Base-by-base conservation (phyloP, 53 echinoderm and acorn worm genomes). In the Echinarachnius parma region DNA sequence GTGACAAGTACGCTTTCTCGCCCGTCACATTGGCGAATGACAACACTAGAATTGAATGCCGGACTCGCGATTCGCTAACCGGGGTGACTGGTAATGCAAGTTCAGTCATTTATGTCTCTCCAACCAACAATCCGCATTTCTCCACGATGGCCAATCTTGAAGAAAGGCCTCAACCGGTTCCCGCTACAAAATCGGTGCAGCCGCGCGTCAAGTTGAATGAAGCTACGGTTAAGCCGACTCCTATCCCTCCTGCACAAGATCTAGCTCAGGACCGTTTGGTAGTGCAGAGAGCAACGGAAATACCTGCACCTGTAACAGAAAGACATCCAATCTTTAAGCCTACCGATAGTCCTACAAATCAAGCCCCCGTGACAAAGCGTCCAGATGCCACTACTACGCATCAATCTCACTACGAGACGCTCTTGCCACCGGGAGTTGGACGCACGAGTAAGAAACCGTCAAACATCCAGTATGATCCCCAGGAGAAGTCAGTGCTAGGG, bases 11-110 rank as follows among this genome's bases (percentile, higher is more conserved):
- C 36, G 54, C 56, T 16, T 36, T 72, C 11, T 56, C 74, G 0
- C 74, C 56, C 2, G 74, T 72, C n/a, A 56, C 44, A 0, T 16
- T 72, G 26, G 56, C 36, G 19, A 34, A 56, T 27, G 56, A 72
- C 44, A 56, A 39, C 27, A 72, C 74, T 16, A 42, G 5, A 10
- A 28, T 72, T 7, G 74, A 72, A 28, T 72, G 74, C 22, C 44
- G 74, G 30, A 72, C 57, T 1, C 55, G 57, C 15, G 74, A 56
- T 56, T 55, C 27, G 2, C 23, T 72, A 3, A 37, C 74, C 15
- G 57, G 37, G 13, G 56, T 72, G 74, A 56, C 57, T 3, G 74
- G 74, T 24, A 72, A 72, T 39, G 74, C 74, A 28, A 72, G 36
- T 28, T 55, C 74, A 7, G 39, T 56, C 24, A 15, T 72, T 25